Base-by-base conservation (phyloP, 2,888 invertebrate species). In the Laspeyria flexula region DNA sequence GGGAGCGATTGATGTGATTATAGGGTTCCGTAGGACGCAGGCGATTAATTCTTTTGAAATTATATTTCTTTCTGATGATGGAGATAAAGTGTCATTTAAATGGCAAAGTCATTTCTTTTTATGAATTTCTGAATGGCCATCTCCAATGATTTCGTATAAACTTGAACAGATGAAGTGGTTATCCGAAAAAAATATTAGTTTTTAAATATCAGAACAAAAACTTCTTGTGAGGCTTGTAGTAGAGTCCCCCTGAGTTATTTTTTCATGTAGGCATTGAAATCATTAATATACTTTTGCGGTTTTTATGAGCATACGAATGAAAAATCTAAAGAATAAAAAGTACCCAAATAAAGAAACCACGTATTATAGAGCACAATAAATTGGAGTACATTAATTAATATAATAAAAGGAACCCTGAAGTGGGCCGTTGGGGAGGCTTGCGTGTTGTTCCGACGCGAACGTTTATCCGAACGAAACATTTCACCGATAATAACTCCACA, bases 401-500 rank as follows among this genome's bases (percentile, higher is more conserved):
- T 54, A 47, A 53, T 43, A 51, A 47, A 50, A 71, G 80, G 89
- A 79, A 80, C 89, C 85, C 88, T 77, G 77, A 75, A 75, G 62
- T 61, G 35, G 60, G 63, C 66, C 69, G 73, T 67, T 71, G 76
- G 66, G 77, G 73, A 73, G 79, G 83, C 71, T 91, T 86, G 89
- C 90, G 91, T 90, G 90, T 86, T 85, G 85, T 73, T 79, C 73
- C 72, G 68, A 77, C 73, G 67, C 78, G 71, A 86, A 67, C 92
- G 89, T 92, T 91, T 91, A 91, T 90, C 92, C 85, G 86, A 90
- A 91, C 91, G 91, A 91, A 92, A 88, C 91, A 90, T 92, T 92
- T 92, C 91, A 84, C 90, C 90, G 89, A 91, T 92, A 92, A 91
- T 92, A 90, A 92, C 90, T 89, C 90, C 88, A 90, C 90, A 90